These are phyloP conservation scores for Lichenostomus cassidix DNA, from an alignment of 2,113 vertebrate species.

Conservation along the genomic window DNA sequence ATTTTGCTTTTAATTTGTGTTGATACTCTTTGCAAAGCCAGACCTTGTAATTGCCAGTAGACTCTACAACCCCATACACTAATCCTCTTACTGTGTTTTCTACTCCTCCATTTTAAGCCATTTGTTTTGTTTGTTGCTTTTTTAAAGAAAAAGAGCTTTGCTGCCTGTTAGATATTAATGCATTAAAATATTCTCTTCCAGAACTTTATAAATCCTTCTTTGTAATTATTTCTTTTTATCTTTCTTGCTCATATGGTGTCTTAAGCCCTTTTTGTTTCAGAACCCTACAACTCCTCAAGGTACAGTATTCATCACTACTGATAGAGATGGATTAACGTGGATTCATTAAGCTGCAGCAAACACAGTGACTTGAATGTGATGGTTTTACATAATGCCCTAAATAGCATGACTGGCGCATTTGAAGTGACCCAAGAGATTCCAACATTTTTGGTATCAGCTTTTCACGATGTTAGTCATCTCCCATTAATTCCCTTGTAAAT, in stretches of 20 bases:
- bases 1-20: neutral
- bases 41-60: neutral
- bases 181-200: neutral
- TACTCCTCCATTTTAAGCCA: neutral
- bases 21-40: neutral
- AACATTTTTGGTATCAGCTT: constrained; percentile 7
- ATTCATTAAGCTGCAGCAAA: constrained; percentile 49
- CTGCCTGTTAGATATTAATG: constrained; percentile 3
- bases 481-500: constrained; percentile 42
- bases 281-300: constrained; percentile 15
- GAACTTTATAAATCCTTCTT: constrained; percentile 18
- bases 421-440: constrained; percentile 33
- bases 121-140: neutral
- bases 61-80: neutral
- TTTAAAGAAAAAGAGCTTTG: neutral
- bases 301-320: constrained; percentile 6
- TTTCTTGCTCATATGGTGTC: neutral
- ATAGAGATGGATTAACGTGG: constrained; percentile 27
- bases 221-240: constrained; percentile 51
- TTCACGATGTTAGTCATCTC: constrained; percentile 16
- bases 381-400: constrained; percentile 18
- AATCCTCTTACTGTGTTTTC: constrained; percentile 10
- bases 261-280: constrained; percentile 36
- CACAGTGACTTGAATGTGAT: neutral
- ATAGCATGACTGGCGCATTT: neutral